Conservation (phyloP, 2,113 vertebrate species). For the Catagonus wagneri region DNA sequence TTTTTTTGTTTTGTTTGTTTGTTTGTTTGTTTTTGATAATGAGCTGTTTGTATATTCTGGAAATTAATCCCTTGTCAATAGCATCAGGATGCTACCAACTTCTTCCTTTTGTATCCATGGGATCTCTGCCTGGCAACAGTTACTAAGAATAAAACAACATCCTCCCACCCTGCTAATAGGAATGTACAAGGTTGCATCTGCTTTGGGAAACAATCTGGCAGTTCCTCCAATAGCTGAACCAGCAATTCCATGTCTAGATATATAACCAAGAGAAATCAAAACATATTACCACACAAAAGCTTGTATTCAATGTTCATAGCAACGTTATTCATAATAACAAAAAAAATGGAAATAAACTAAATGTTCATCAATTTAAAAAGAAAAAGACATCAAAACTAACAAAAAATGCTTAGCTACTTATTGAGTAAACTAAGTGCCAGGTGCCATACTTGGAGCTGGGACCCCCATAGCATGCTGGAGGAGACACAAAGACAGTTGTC, state of each 20-base stretch:
- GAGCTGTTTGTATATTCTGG: no score
- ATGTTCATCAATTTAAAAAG: not conserved
- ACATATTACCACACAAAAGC: not conserved
- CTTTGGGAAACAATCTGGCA: not conserved
- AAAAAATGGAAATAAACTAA: not conserved
- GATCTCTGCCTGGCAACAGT: not conserved
- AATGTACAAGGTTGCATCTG: not conserved
- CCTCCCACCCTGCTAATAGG: no score
- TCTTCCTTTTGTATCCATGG: not conserved
- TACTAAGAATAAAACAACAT: not conserved
- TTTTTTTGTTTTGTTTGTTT: no score
- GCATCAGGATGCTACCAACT: not conserved
- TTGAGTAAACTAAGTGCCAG: not conserved
- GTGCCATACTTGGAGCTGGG: not conserved
- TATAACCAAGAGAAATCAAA: not conserved
- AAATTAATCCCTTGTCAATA: no score
- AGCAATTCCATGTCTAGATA: not conserved
- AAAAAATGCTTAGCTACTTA: not conserved
- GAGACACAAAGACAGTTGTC: not conserved
- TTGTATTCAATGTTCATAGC: not conserved
- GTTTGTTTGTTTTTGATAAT: no score
- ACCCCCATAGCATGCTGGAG: not conserved
- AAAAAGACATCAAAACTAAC: not conserved
- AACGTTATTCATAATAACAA: not conserved
- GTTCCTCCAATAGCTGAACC: not conserved